Percentiles rank a stretch among this genome's conserved stretches.
These are phyloP conservation scores for Anomalospiza imberbis DNA, from an alignment of 2,797 vertebrate genomes.

Conservation along the genomic window DNA sequence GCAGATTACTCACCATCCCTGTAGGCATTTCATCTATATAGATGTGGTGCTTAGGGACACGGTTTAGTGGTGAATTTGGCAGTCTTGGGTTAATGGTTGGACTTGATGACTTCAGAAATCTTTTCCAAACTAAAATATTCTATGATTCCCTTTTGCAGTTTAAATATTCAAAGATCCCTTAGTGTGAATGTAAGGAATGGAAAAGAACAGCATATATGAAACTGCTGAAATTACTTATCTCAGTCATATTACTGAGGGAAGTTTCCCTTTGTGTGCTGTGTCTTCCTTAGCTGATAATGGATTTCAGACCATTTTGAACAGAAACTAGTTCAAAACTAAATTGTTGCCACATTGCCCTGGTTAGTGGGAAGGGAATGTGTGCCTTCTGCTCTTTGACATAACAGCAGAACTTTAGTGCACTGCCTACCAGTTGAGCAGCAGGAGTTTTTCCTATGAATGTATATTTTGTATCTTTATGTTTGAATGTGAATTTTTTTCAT, in stretches of 20 bases:
- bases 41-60: too few relatives aligned
- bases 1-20: background rate
- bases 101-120: background rate
- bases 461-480: background rate
- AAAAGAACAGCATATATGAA: background rate
- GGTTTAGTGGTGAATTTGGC: background rate
- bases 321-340: background rate
- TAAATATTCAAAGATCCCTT: background rate
- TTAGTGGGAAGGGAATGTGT: background rate
- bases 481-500: accelerated
- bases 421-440: background rate
- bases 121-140: background rate
- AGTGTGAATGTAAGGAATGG: background rate
- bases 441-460: background rate
- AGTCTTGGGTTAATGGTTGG: background rate
- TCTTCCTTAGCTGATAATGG: background rate
- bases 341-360: background rate
- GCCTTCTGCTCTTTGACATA: background rate
- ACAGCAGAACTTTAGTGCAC: background rate
- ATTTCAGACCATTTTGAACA: background rate
- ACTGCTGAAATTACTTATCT: background rate
- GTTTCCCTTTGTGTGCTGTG: background rate
- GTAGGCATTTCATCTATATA: background rate
- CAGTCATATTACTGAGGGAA: background rate
- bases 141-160: background rate